Evolutionary conservation across 2,113 vertebrate genomes (phyloP), one percentile per base, ranked within the genome.

Genomic region (Gadus macrocephalus): DNA sequence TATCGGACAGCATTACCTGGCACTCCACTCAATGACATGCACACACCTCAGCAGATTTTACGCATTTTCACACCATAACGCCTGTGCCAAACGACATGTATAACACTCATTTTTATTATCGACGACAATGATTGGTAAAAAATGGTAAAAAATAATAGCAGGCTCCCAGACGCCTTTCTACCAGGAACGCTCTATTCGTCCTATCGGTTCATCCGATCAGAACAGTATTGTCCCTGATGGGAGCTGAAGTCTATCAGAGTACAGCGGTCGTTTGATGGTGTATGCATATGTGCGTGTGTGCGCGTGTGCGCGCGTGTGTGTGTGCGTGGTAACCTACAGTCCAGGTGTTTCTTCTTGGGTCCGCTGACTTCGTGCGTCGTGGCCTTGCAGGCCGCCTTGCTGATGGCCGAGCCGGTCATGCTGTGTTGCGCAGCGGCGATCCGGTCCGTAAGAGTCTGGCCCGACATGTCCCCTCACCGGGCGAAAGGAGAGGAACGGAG

Each of bases 301-400:
- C 12, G 42, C 2, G 42, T 49, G 42, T 14, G 42, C 12, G 42
- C 12, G 42, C 12, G 42, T 14, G 42, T 49, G 42, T 49, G 42
- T 49, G 42, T 49, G 4, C 9, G 7, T 9, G 84, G 83, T 79
- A 81, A 95, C 94, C 94, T 92, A 95, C 94, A 95, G 88, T 95
- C 94, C 87, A 95, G 89, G 90, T 95, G 94, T 72, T 95, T 95
- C 93, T 95, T 95, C 91, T 95, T 95, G 80, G 94, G 94, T 82
- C 93, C 94, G 93, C 94, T 95, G 86, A 95, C 92, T 88, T 95
- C 94, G 75, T 95, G 94, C 78, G 94, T 95, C 76, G 93, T 95
- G 79, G 94, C 93, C 90, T 95, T 95, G 89, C 94, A 95, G 53
- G 95, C 94, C 58, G 93, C 93, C 76, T 95, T 95, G 86, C 93